Percentiles rank a stretch among this genome's conserved stretches.
Evolutionary conservation across 2,888 invertebrate species (phyloP).

Genomic region (Cheilosia pagana): DNA sequence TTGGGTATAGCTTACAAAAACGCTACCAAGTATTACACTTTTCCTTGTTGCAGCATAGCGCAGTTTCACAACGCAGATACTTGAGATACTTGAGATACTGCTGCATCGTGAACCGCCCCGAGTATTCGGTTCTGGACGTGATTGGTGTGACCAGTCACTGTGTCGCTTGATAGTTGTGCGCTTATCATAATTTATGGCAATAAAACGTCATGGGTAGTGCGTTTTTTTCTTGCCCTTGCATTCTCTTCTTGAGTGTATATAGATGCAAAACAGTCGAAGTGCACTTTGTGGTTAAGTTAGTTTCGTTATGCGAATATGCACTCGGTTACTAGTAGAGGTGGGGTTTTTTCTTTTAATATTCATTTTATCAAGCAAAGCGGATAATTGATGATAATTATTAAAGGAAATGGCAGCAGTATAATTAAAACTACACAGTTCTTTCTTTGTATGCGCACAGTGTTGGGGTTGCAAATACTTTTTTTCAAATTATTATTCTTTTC

Average conservation of each 20-base stretch:
- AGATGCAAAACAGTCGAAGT: slow-evolving; percentile 47
- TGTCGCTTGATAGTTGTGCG: slow-evolving; percentile 56
- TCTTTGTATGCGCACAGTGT: no score
- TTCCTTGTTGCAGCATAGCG: slow-evolving; percentile 46
- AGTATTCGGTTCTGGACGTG: slow-evolving; percentile 16
- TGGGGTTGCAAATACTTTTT: no score
- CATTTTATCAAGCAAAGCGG: slow-evolving; percentile 51
- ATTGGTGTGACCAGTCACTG: slow-evolving; percentile 59
- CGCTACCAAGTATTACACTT: slow-evolving; percentile 45
- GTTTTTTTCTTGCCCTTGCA: slow-evolving; percentile 33
- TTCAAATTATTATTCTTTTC: no score
- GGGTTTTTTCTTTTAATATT: slow-evolving; percentile 21
- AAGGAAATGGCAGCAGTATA: slow-evolving; percentile 45
- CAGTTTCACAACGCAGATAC: slow-evolving; percentile 52
- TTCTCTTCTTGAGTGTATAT: slow-evolving; percentile 14
- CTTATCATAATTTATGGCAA: slow-evolving; percentile 73
- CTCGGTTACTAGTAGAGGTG: slow-evolving; percentile 31
- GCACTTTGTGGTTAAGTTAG: slow-evolving; percentile 40
- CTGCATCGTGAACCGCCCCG: slow-evolving; percentile 45
- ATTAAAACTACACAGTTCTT: no score
- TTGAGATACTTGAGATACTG: slow-evolving; percentile 51
- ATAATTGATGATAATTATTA: slow-evolving; percentile 69
- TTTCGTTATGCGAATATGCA: slow-evolving; percentile 69
- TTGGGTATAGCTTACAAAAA: slow-evolving; percentile 31
- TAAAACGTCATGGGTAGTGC: slow-evolving; percentile 60